A percentile compares a stretch with the other conserved stretches of the same genome.
Conservation (phyloP, 2,888 invertebrate genomes). For the Chrysotoxum bicinctum region DNA sequence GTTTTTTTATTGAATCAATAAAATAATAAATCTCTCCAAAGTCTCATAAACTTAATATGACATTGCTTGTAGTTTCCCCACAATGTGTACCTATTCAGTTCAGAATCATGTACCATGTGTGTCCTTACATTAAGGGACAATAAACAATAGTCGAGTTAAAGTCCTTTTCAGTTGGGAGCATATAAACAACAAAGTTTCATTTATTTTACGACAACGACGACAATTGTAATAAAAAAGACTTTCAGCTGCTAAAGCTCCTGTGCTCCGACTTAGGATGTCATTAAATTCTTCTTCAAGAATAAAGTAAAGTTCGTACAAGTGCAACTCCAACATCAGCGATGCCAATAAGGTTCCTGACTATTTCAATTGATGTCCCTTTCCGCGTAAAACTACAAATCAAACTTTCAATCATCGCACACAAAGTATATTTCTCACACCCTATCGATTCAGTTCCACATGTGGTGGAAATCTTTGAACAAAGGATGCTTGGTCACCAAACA, state of each 20-base stretch:
- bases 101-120: constrained; percentile 30
- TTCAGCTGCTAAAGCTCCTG: constrained; percentile 27
- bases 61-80: background rate
- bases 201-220: constrained; percentile 56
- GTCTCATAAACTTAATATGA: constrained; percentile 19
- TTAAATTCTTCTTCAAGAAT: constrained; percentile 14
- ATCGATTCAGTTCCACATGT: constrained; percentile 17
- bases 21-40: background rate
- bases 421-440: constrained; percentile 50
- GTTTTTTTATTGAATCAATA: background rate
- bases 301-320: background rate
- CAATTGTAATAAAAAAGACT: constrained; percentile 54
- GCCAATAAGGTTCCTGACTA: constrained; percentile 24
- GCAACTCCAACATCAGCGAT: constrained; percentile 18
- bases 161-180: constrained; percentile 48
- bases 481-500: constrained; percentile 34
- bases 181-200: constrained; percentile 64
- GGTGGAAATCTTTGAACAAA: constrained; percentile 41
- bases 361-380: constrained; percentile 53
- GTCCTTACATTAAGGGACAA: constrained; percentile 32
- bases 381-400: constrained; percentile 74
- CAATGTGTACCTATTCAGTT: background rate
- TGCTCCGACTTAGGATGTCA: background rate
- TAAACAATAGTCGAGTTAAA: constrained; percentile 30
- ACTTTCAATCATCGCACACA: constrained; percentile 68